phyloP scores from a whole-genome alignment of 2,888 invertebrate species.

The Aleiodes alternator region DNA sequence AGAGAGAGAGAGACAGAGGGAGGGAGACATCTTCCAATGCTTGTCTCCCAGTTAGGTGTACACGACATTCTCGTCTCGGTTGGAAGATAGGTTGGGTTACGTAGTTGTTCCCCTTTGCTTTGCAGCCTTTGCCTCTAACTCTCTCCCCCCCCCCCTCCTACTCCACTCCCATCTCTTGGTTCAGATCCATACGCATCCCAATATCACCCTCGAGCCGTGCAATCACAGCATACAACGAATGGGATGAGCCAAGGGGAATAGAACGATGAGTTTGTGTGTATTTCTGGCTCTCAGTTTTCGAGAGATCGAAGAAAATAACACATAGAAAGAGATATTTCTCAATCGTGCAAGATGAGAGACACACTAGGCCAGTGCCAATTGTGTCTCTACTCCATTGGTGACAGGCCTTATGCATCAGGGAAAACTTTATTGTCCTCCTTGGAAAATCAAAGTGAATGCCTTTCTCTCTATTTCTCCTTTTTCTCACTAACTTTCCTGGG shows the following conservation, averaged over 20 bases:
- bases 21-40: neutral
- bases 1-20: neutral
- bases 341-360: slow-evolving; percentile 21
- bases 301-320: slow-evolving; percentile 28
- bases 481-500: slow-evolving; percentile 48
- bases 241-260: slow-evolving; percentile 65
- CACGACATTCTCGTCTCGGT: slow-evolving; percentile 6
- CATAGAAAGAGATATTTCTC: slow-evolving; percentile 33
- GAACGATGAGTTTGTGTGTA: slow-evolving; percentile 52
- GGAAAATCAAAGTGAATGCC: slow-evolving; percentile 64
- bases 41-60: slow-evolving; percentile 11
- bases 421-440: slow-evolving; percentile 70
- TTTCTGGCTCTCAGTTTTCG: slow-evolving; percentile 44
- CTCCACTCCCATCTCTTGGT: slow-evolving; percentile 35
- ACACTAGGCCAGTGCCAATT: slow-evolving; percentile 61
- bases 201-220: slow-evolving; percentile 72
- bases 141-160: slow-evolving; percentile 4
- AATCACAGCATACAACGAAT: slow-evolving; percentile 72
- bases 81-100: slow-evolving; percentile 31
- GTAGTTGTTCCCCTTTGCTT: slow-evolving; percentile 34
- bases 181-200: slow-evolving; percentile 67
- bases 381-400: slow-evolving; percentile 60
- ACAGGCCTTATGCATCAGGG: slow-evolving; percentile 68
- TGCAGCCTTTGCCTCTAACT: slow-evolving; percentile 31
- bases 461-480: slow-evolving; percentile 40